phyloP scores from a whole-genome alignment of 2,797 vertebrate genomes.

The Apogon talboti region DNA sequence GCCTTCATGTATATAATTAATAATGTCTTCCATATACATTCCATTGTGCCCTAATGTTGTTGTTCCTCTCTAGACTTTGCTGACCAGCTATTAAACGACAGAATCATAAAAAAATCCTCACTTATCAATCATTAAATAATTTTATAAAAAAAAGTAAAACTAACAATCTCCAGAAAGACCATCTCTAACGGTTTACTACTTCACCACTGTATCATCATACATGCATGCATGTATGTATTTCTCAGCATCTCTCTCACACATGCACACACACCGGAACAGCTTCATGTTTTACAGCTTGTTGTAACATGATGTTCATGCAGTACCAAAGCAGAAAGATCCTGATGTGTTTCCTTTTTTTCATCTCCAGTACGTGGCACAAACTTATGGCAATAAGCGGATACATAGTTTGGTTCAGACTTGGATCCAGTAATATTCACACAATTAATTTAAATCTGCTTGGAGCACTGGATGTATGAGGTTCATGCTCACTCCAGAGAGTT shows the following conservation, averaged over 20 bases:
- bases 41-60: slow-evolving; percentile 29
- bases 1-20: slow-evolving; percentile 17
- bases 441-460: slow-evolving; percentile 32
- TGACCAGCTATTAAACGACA: slow-evolving; percentile 63
- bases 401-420: slow-evolving; percentile 64
- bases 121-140: slow-evolving; percentile 81
- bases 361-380: slow-evolving; percentile 70
- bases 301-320: slow-evolving; percentile 79
- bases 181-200: slow-evolving; percentile 40
- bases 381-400: slow-evolving; percentile 67
- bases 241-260: slow-evolving; percentile 31
- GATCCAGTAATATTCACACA: slow-evolving; percentile 57
- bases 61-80: slow-evolving; percentile 36
- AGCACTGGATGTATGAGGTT: slow-evolving; percentile 36
- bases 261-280: slow-evolving; percentile 49
- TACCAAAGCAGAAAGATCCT: slow-evolving; percentile 67
- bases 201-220: slow-evolving; percentile 25
- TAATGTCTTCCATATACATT: slow-evolving; percentile 56
- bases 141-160: slow-evolving; percentile 76
- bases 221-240: slow-evolving; percentile 41
- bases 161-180: slow-evolving; percentile 54
- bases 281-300: slow-evolving; percentile 58
- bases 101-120: slow-evolving; percentile 68
- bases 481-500: slow-evolving; percentile 50
- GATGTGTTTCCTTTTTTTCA: slow-evolving; percentile 13